These are phyloP conservation scores for Heliconius sara DNA, from an alignment of 2,888 invertebrate species.

Conservation along the genomic window DNA sequence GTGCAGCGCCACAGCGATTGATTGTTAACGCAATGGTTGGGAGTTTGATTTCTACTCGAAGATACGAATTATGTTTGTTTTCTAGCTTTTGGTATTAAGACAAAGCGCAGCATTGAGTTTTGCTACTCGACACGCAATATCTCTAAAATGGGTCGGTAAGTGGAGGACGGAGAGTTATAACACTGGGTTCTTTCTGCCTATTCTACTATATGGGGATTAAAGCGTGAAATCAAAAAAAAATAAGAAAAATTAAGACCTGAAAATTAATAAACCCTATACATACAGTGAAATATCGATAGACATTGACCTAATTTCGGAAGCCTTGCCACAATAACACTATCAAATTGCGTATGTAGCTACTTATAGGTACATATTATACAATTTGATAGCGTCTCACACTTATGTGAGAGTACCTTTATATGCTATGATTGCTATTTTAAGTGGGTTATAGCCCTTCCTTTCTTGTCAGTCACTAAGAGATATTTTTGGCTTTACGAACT, in stretches of 20 bases:
- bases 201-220: too few relatives aligned
- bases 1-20: too few relatives aligned
- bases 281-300: neutral
- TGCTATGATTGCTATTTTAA: neutral
- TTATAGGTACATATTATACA: too few relatives aligned
- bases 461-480: neutral
- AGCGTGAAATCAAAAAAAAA: too few relatives aligned
- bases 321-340: conserved; percentile 11
- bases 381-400: too few relatives aligned
- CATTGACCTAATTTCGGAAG: conserved; percentile 7
- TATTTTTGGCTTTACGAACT: too few relatives aligned
- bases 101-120: neutral
- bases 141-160: too few relatives aligned
- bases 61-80: too few relatives aligned
- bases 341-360: neutral
- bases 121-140: neutral
- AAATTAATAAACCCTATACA: neutral
- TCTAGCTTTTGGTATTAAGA: neutral
- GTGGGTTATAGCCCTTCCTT: neutral
- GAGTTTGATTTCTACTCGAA: too few relatives aligned
- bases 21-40: too few relatives aligned
- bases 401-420: neutral
- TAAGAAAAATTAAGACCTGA: neutral
- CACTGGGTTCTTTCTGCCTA: neutral
- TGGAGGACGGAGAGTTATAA: too few relatives aligned